Conservation (phyloP, 1,140 invertebrate species). For the Oppia nitens region DNA sequence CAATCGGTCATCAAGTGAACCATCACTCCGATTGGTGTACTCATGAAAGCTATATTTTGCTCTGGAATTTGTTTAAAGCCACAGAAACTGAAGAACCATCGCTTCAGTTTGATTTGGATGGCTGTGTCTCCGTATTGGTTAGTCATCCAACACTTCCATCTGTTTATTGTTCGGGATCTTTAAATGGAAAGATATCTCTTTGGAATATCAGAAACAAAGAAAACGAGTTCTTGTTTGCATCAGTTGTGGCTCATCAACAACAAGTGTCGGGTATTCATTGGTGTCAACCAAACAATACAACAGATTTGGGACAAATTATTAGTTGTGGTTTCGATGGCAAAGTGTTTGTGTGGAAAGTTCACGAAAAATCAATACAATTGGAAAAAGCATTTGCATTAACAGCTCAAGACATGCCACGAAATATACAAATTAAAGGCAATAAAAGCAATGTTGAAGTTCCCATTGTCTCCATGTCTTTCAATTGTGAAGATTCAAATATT, state of each 20-base stretch:
- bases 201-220: constrained; percentile 19
- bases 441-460: constrained; percentile 16
- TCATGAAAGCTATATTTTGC: constrained; percentile 11
- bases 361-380: not conserved
- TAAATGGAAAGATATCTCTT: constrained; percentile 16
- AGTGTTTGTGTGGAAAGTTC: constrained; percentile 17
- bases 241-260: constrained; percentile 11
- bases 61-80: constrained; percentile 18
- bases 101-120: constrained; percentile 14
- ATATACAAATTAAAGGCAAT: constrained; percentile 13
- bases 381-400: constrained; percentile 13
- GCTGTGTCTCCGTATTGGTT: constrained; percentile 15
- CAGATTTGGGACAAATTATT: constrained; percentile 8
- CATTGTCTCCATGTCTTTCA: constrained; percentile 17
- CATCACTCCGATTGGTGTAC: constrained; percentile 18
- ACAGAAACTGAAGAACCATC: constrained; percentile 18
- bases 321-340: constrained; percentile 19
- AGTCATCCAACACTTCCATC: constrained; percentile 18
- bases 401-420: constrained; percentile 16
- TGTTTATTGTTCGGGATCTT: constrained; percentile 17
- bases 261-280: constrained; percentile 16
- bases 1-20: not conserved
- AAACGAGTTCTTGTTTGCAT: constrained; percentile 6
- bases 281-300: not conserved
- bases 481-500: constrained; percentile 18